Base-by-base conservation (phyloP, 2,888 invertebrate genomes). In the Petrolisthes manimaculis region DNA sequence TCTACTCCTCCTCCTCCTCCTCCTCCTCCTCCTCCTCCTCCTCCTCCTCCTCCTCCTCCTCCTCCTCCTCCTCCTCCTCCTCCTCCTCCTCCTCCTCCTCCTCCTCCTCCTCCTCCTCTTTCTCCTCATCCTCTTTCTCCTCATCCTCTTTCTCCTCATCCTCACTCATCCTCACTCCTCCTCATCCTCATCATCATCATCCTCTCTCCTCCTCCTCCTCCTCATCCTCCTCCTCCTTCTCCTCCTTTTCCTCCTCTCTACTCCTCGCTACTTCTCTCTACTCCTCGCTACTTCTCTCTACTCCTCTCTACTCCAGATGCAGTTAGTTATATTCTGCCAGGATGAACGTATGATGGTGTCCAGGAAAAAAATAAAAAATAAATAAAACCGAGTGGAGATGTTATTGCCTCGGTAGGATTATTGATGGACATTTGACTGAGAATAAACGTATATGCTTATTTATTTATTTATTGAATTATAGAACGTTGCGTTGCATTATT, bases 1-100 rank as follows among this genome's bases (percentile, higher is more conserved):
- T 61, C 37, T 37, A 71, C 83, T 83, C 71, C 61, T 24, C 69
- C 82, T 69, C 67, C 54, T 54, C 67, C 81, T 82, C 67, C 54
- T 54, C 67, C 81, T 82, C 67, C 54, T n/a, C 67, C 81, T 67
- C 8, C 54, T 54, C 67, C 67, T 82, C 9, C 53, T 12, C 6
- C 24, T 37, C 5, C 53, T 51, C 18, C 9, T 37, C 6, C 14
- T 14, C 37, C 82, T 82, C 51, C 54, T 37, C 67, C 67, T 82
- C 51, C 54, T n/a, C 67, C 37, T 82, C 18, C 21, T 14, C 21
- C 37, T 67, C 67, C 18, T 37, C 67, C 67, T 67, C 67, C 37
- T 21, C n/a, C 56, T 53, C 6, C n/a, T 55, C 67, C 67, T 82
- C 18, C 54, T 37, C 67, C 67, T 82, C 37, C 54, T 37, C 67